Conservation (phyloP, 1,140 invertebrate species). For the Tetragonula clypearis region DNA sequence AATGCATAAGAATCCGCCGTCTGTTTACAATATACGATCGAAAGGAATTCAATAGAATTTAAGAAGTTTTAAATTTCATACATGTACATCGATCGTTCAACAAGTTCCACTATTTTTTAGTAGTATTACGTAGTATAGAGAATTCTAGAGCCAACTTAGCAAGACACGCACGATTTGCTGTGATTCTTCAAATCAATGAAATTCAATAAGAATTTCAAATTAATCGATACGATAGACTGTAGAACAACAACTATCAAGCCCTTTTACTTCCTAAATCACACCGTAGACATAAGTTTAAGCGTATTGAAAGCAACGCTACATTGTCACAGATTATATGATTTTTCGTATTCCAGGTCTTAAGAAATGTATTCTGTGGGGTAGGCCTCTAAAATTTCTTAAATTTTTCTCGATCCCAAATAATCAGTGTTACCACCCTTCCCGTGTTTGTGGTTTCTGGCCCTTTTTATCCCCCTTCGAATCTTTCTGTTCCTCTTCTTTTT, state of each 20-base stretch:
- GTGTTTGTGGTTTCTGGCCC: constrained; percentile 13
- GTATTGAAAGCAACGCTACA: constrained; percentile 58
- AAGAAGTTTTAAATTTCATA: not conserved
- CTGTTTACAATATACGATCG: too few relatives aligned
- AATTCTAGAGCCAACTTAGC: constrained; percentile 15
- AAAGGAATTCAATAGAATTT: not conserved
- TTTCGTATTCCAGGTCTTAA: constrained; percentile 78
- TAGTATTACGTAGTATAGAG: constrained; percentile 34
- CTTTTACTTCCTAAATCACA: too few relatives aligned
- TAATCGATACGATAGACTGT: not conserved
- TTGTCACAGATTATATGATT: constrained; percentile 73
- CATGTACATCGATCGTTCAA: not conserved
- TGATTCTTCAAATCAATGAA: not conserved
- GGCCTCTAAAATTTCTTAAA: constrained; percentile 61
- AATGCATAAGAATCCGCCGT: too few relatives aligned
- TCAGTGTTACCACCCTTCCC: constrained; percentile 43
- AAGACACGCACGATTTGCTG: not conserved
- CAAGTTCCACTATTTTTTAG: too few relatives aligned
- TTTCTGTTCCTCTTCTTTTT: not conserved
- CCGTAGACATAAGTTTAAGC: constrained; percentile 37
- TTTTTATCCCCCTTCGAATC: not conserved
- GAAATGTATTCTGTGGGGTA: constrained; percentile 77
- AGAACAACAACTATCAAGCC: not conserved
- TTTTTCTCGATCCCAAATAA: constrained; percentile 39
- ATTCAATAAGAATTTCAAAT: not conserved